Evolutionary conservation across 1,140 invertebrate genomes (phyloP).

Genomic region (Rhynchophorus ferrugineus): DNA sequence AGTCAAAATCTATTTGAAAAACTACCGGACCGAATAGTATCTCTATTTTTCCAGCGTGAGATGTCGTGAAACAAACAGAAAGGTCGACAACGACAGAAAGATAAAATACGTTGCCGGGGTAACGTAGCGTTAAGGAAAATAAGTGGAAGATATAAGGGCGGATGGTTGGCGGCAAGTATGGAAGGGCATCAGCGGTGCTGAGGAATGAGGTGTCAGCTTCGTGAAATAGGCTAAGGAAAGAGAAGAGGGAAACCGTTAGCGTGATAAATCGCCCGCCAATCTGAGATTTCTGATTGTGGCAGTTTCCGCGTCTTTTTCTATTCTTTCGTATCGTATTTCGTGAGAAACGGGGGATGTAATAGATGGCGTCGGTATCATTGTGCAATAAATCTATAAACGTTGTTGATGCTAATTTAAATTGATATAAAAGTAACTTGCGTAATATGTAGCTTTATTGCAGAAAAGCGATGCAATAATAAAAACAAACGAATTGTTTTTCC

Average conservation of each 20-base stretch:
- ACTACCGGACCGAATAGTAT: too few species aligned
- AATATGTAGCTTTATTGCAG: too few species aligned
- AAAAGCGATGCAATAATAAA: too few species aligned
- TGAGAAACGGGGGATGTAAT: too few species aligned
- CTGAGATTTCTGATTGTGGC: not conserved
- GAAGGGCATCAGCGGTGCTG: conserved; percentile 19
- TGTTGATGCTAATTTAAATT: too few species aligned
- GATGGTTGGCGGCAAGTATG: conserved; percentile 19
- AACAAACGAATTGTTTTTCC: too few species aligned
- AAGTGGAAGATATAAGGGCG: conserved; percentile 11
- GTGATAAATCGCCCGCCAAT: conserved; percentile 15
- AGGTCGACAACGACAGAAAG: conserved; percentile 54
- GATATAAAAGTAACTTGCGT: too few species aligned
- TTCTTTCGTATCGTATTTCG: not conserved
- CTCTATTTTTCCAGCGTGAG: too few species aligned
- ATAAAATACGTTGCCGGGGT: conserved; percentile 20
- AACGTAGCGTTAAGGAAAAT: conserved; percentile 19
- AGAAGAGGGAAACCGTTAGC: conserved; percentile 11
- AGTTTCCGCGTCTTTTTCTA: conserved; percentile 1
- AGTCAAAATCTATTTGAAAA: too few species aligned
- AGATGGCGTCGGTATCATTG: too few species aligned
- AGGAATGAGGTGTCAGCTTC: conserved; percentile 21
- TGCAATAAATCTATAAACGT: too few species aligned
- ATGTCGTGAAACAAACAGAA: conserved; percentile 53
- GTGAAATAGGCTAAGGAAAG: conserved; percentile 15